Evolutionary conservation across 2,888 invertebrate species (phyloP).

Genomic region (Protodeltote pygarga): DNA sequence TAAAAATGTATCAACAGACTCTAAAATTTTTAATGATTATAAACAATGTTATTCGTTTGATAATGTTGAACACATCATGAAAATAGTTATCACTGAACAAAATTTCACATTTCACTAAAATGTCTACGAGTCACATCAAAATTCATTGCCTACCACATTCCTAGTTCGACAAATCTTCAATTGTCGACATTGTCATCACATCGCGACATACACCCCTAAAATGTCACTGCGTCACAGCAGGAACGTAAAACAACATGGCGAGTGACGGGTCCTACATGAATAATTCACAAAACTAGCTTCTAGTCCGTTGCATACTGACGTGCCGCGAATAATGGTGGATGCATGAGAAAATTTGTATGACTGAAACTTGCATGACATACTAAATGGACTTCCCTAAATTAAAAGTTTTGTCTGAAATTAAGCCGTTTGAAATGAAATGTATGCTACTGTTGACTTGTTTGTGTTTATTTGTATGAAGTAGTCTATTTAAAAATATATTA

Average conservation of each 20-base stretch:
- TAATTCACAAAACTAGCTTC: conserved; percentile 20
- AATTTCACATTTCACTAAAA: no score
- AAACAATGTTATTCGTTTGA: no score
- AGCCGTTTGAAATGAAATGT: not conserved
- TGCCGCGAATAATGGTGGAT: conserved; percentile 10
- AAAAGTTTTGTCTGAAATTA: not conserved
- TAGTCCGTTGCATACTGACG: conserved; percentile 18
- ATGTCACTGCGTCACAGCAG: conserved; percentile 1
- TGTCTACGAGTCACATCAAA: no score
- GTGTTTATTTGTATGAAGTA: no score
- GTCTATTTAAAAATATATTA: no score
- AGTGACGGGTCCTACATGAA: conserved; percentile 13
- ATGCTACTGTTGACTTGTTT: not conserved
- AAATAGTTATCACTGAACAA: no score
- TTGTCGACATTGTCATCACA: not conserved
- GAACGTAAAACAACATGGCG: conserved; percentile 11
- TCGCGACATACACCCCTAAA: no score
- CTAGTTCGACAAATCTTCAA: not conserved
- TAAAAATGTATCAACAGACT: no score
- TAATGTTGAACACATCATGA: no score
- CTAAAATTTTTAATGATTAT: no score
- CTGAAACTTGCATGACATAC: conserved; percentile 14
- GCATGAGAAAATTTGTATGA: conserved; percentile 12
- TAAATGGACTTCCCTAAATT: not conserved
- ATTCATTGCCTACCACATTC: not conserved